Evolutionary conservation across 2,113 vertebrate species (phyloP).

Genomic region (Bufo bufo): DNA sequence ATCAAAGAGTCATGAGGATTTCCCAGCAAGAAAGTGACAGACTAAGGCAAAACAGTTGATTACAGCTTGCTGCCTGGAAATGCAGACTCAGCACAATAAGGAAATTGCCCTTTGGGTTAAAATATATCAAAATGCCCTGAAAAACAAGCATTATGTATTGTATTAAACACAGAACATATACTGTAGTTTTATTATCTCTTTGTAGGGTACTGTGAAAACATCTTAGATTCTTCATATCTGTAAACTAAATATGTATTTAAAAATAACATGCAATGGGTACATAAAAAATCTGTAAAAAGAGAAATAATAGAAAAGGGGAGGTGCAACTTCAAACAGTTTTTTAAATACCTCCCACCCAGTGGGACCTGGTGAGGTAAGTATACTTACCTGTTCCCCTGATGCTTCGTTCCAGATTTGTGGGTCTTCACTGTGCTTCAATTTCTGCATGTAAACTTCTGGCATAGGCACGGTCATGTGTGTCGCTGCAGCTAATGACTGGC

Average conservation of each 20-base stretch:
- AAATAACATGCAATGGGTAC: no score
- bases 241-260: not conserved
- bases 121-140: not conserved
- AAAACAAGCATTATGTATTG: not conserved
- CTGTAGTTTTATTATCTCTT: not conserved
- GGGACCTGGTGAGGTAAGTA: no score
- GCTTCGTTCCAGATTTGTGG: no score
- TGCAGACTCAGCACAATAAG: slow-evolving; percentile 11
- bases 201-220: not conserved
- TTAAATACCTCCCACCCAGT: no score
- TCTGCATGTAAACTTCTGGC: no score
- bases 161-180: not conserved
- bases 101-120: not conserved
- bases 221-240: not conserved
- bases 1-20: slow-evolving; percentile 22
- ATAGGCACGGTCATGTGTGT: no score
- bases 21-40: slow-evolving; percentile 34
- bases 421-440: no score
- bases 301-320: no score
- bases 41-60: not conserved
- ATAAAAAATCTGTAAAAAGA: no score
- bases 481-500: no score
- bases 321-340: no score
- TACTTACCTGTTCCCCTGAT: no score
- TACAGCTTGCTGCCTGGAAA: not conserved